Conservation (phyloP, 1,140 invertebrate genomes). For the Apocrypta bakeri region DNA sequence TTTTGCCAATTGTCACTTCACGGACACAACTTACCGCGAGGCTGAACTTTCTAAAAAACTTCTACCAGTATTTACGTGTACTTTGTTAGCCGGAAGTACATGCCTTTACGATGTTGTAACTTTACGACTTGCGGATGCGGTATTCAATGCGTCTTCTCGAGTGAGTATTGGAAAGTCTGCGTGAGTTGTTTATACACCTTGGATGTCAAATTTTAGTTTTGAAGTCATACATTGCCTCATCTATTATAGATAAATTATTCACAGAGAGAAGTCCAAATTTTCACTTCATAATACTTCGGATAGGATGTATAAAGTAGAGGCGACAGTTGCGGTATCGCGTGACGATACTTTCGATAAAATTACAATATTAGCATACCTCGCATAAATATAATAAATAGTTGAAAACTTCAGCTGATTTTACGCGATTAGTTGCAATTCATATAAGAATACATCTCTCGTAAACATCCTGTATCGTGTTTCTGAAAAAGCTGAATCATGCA, state of each 20-base stretch:
- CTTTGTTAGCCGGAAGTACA: neutral
- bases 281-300: too few relatives aligned
- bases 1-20: too few relatives aligned
- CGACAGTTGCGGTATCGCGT: too few relatives aligned
- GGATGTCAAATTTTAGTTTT: too few relatives aligned
- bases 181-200: neutral
- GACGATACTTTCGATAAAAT: neutral
- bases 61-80: neutral
- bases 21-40: too few relatives aligned
- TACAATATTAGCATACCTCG: neutral
- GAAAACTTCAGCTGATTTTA: neutral
- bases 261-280: neutral
- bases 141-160: neutral
- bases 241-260: slow-evolving; percentile 3
- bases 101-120: slow-evolving; percentile 12
- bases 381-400: neutral
- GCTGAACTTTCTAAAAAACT: slow-evolving; percentile 28
- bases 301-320: too few relatives aligned
- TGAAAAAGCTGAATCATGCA: neutral
- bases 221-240: too few relatives aligned
- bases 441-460: too few relatives aligned
- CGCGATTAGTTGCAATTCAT: too few relatives aligned
- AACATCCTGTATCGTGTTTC: neutral
- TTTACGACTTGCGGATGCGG: slow-evolving; percentile 17
- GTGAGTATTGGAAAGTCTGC: neutral